A percentile compares a stretch with the other conserved stretches of the same genome.
phyloP scores from a whole-genome alignment of 2,888 invertebrate species.

The Gymnosoma rotundatum region DNA sequence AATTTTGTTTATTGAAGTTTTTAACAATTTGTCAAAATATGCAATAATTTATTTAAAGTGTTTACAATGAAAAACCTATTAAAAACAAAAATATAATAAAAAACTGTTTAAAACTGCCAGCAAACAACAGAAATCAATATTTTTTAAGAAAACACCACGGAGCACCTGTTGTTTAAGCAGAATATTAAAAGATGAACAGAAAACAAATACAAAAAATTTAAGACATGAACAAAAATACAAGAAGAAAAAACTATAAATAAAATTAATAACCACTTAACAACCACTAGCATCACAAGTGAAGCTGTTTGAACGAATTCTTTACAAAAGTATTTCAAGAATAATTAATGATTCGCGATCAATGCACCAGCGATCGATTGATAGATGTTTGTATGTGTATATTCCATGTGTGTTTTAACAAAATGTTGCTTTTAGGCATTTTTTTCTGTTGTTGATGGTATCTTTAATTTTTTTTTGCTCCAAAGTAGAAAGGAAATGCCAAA shows the following conservation, averaged over 20 bases:
- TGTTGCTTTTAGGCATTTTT: conserved; percentile 47
- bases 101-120: conserved; percentile 34
- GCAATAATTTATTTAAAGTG: conserved; percentile 25
- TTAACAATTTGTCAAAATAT: conserved; percentile 42
- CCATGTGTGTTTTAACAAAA: not conserved
- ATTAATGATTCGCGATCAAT: conserved; percentile 80
- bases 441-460: conserved; percentile 1
- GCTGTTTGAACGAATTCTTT: conserved; percentile 46
- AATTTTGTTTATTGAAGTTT: conserved; percentile 19
- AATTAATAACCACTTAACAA: conserved; percentile 51
- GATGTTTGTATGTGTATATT: conserved; percentile 21
- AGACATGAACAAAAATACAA: conserved; percentile 5
- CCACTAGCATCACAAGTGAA: conserved; percentile 44
- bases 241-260: conserved; percentile 31
- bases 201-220: not conserved
- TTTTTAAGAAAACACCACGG: conserved; percentile 7
- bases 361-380: conserved; percentile 72
- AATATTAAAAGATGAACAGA: conserved; percentile 20
- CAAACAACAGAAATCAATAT: conserved; percentile 56
- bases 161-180: conserved; percentile 61
- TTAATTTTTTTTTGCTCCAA: not conserved
- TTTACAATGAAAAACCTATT: conserved; percentile 32
- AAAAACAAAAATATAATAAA: conserved; percentile 38
- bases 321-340: conserved; percentile 72
- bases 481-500: conserved; percentile 23